Evolutionary conservation across 2,888 invertebrate genomes (phyloP).

Genomic region (Trichopria drosophilae): DNA sequence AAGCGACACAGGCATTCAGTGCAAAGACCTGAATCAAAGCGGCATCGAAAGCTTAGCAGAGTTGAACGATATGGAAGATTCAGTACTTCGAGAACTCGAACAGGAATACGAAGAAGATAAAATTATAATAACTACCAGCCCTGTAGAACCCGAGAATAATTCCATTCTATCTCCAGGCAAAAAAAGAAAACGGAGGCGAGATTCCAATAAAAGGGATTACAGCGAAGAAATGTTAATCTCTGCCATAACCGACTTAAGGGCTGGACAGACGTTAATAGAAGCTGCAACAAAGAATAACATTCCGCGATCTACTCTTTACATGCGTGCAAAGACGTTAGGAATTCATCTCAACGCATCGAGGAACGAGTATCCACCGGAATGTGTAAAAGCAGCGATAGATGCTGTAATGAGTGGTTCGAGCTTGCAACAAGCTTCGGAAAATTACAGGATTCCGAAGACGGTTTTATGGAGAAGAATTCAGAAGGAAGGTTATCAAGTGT

Average conservation of each 20-base stretch:
- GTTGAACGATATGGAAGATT: conserved; percentile 37
- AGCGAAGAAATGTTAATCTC: conserved; percentile 53
- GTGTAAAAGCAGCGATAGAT: conserved; percentile 56
- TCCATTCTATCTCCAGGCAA: conserved; percentile 26
- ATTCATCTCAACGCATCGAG: conserved; percentile 54
- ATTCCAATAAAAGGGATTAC: conserved; percentile 48
- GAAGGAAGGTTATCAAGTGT: conserved; percentile 52
- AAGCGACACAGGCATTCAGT: conserved; percentile 39
- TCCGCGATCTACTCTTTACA: conserved; percentile 58
- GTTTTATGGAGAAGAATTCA: conserved; percentile 59
- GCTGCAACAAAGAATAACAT: conserved; percentile 55
- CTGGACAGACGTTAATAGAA: conserved; percentile 55
- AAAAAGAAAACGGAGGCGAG: conserved; percentile 45
- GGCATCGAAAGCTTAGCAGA: conserved; percentile 33
- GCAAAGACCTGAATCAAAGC: conserved; percentile 38
- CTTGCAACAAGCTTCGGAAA: conserved; percentile 56
- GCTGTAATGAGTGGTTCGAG: conserved; percentile 57
- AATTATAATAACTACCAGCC: conserved; percentile 9
- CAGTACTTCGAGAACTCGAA: conserved; percentile 32
- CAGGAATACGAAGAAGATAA: conserved; percentile 31
- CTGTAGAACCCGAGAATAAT: not conserved
- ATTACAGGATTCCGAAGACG: conserved; percentile 58
- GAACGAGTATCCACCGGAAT: conserved; percentile 56
- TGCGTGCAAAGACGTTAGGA: conserved; percentile 55
- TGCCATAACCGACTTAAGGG: conserved; percentile 54